A percentile compares a stretch with the other conserved stretches of the same genome.
Evolutionary conservation across 2,113 vertebrate genomes (phyloP).

Genomic region (Neodon shergylaensis): DNA sequence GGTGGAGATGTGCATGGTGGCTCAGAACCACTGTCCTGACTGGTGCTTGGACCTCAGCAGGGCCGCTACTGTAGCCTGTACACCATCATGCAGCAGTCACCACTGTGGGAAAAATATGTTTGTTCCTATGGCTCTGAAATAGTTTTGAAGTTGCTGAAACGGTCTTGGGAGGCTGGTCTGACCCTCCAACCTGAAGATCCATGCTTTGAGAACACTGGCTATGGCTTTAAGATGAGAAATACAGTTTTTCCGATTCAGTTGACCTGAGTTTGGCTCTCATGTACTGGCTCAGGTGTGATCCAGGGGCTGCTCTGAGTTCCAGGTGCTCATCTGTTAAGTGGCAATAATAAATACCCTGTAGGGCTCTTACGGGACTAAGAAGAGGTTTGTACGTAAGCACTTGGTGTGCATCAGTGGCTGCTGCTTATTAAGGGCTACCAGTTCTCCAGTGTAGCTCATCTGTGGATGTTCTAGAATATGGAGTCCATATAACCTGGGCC

Average conservation of each 20-base stretch:
- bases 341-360: background rate
- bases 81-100: background rate
- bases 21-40: background rate
- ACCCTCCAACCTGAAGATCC: no score
- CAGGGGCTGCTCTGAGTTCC: background rate
- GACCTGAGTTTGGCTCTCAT: background rate
- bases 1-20: accelerated
- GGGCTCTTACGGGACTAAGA: background rate
- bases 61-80: background rate
- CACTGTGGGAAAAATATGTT: background rate
- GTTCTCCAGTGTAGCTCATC: background rate
- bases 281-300: background rate
- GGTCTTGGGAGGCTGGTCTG: background rate
- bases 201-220: background rate
- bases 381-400: background rate
- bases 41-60: background rate
- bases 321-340: background rate
- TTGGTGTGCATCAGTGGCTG: background rate
- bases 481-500: background rate
- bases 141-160: background rate
- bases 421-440: background rate
- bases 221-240: background rate
- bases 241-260: background rate
- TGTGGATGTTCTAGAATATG: background rate
- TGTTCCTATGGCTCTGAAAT: background rate